A percentile compares a stretch with the other conserved stretches of the same genome.
These are phyloP conservation scores for Philypnodon macrostomus DNA, from an alignment of 2,797 vertebrate genomes.

Conservation along the genomic window DNA sequence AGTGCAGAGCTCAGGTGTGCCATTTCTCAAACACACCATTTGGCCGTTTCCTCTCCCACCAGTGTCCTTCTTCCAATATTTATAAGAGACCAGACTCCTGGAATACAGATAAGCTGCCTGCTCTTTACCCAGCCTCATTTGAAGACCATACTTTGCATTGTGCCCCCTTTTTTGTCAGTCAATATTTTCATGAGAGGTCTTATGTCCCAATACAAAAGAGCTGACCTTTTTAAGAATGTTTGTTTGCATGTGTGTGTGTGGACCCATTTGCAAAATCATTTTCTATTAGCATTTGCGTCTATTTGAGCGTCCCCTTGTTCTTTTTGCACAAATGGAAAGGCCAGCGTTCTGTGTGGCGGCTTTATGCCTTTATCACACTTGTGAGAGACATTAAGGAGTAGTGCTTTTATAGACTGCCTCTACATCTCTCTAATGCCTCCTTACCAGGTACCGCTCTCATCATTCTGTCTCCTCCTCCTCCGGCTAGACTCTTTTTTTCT, in stretches of 20 bases:
- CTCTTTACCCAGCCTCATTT: conserved; percentile 57
- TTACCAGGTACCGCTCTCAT: conserved; percentile 56
- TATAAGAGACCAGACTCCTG: conserved; percentile 62
- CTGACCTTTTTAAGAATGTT: conserved; percentile 62
- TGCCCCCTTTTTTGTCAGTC: conserved; percentile 42
- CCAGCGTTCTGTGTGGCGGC: conserved; percentile 36
- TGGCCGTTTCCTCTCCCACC: conserved; percentile 61
- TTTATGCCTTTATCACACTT: conserved; percentile 66
- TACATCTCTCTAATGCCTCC: conserved; percentile 61
- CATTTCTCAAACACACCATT: conserved; percentile 73
- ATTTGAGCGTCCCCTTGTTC: conserved; percentile 42
- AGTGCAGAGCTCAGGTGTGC: conserved; percentile 68
- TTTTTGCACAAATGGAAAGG: conserved; percentile 46
- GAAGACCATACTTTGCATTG: conserved; percentile 53
- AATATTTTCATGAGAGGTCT: conserved; percentile 58
- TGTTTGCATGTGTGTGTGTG: conserved; percentile 28
- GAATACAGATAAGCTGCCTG: conserved; percentile 69
- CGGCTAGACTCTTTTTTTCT: conserved; percentile 7
- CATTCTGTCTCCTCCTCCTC: conserved; percentile 44
- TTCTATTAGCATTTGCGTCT: conserved; percentile 60
- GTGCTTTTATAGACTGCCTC: conserved; percentile 69
- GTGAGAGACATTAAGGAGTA: conserved; percentile 63
- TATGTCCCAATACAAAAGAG: conserved; percentile 54
- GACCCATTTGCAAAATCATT: conserved; percentile 47
- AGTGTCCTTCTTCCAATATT: conserved; percentile 77